Conservation (phyloP, 2,797 vertebrate genomes). For the Scolopax bukidnonensis region DNA sequence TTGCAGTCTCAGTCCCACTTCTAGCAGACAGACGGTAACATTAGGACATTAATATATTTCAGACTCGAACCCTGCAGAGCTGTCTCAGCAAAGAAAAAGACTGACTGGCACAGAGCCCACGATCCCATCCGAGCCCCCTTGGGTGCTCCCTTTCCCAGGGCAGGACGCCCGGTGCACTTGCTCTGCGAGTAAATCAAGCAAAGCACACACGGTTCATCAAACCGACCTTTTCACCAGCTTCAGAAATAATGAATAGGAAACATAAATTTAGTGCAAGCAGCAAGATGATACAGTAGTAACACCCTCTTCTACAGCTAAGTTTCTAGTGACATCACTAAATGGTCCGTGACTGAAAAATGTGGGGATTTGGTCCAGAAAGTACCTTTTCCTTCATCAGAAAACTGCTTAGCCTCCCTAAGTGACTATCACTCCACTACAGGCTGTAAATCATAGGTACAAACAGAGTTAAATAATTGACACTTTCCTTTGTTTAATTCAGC, state of each 20-base stretch:
- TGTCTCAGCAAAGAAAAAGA: not conserved
- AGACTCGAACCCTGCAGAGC: not conserved
- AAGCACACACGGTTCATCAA: not conserved
- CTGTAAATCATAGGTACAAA: not conserved
- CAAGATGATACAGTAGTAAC: not conserved
- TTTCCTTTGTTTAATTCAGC: not conserved
- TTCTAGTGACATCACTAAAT: not conserved
- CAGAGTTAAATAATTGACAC: not conserved
- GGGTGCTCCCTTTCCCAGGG: not conserved
- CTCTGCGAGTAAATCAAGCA: not conserved
- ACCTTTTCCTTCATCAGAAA: not conserved
- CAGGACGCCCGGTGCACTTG: rapidly evolving
- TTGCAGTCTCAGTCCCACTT: not conserved
- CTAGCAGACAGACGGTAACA: not conserved
- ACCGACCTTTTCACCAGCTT: not conserved
- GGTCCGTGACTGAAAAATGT: not conserved
- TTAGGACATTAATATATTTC: not conserved
- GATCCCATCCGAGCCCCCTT: not conserved
- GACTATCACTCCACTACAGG: not conserved
- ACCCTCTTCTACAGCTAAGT: not conserved
- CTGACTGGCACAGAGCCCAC: rapidly evolving
- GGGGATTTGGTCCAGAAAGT: not conserved
- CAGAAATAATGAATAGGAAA: not conserved
- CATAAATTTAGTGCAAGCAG: not conserved
- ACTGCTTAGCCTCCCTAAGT: not conserved